Evolutionary conservation across 2,113 vertebrate species (phyloP).

Genomic region (Lipotes vexillifer): DNA sequence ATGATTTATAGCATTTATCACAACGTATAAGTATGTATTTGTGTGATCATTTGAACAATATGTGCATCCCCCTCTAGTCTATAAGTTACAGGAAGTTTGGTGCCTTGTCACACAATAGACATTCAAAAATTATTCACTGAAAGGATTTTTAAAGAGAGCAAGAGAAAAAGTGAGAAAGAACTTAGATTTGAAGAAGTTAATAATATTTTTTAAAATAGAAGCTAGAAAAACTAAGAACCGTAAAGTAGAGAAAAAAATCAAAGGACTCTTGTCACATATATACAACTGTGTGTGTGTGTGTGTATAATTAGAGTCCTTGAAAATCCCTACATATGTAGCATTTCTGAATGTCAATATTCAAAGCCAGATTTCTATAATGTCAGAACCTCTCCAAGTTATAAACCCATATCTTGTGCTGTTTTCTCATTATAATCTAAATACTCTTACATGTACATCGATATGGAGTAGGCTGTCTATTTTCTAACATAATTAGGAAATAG

Average conservation of each 20-base stretch:
- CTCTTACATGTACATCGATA: neutral
- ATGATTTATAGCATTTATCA: neutral
- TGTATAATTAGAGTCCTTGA: neutral
- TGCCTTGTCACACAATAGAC: neutral
- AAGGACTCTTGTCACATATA: neutral
- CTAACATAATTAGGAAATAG: conserved; percentile 3
- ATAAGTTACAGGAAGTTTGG: neutral
- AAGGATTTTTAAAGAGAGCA: neutral
- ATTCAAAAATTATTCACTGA: neutral
- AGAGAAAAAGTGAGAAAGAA: neutral
- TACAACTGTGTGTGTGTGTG: neutral
- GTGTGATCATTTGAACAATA: neutral
- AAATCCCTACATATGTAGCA: neutral
- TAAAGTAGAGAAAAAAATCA: neutral
- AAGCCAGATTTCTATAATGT: neutral
- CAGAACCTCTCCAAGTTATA: neutral
- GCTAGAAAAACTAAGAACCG: neutral
- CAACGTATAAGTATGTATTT: neutral
- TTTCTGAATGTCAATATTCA: conserved; percentile 17
- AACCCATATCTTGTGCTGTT: neutral
- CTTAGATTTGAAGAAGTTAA: neutral
- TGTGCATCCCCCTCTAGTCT: neutral
- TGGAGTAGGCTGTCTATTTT: neutral
- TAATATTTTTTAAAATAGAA: neutral
- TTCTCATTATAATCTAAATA: conserved; percentile 2